These are phyloP conservation scores for Lycia hirtaria DNA, from an alignment of 2,888 invertebrate genomes.

Conservation along the genomic window DNA sequence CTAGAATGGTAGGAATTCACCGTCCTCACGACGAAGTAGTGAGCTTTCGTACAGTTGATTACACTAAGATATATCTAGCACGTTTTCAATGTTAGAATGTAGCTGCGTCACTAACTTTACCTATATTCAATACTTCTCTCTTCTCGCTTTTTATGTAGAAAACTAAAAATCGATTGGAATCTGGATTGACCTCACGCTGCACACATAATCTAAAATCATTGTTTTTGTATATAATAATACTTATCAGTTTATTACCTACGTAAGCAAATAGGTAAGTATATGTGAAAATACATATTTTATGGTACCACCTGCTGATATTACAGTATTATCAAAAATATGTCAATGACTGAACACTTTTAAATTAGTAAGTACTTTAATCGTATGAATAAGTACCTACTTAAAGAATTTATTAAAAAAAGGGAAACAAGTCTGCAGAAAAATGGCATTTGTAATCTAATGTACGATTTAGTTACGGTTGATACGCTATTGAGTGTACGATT, in stretches of 20 bases:
- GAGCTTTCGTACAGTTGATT: constrained; percentile 9
- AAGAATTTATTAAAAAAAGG: too few species aligned
- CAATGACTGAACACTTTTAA: not conserved
- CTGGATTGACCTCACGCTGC: not conserved
- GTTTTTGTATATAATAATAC: not conserved
- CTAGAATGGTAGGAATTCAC: constrained; percentile 5
- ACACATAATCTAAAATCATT: not conserved
- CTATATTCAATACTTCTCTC: not conserved
- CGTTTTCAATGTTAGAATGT: constrained; percentile 21
- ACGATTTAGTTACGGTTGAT: too few species aligned
- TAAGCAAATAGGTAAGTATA: not conserved
- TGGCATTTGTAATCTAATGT: too few species aligned
- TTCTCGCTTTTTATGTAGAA: constrained; percentile 15
- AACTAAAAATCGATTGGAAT: not conserved
- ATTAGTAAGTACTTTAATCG: not conserved
- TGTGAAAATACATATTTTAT: not conserved
- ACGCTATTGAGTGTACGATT: too few species aligned
- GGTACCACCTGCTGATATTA: not conserved
- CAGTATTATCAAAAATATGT: not conserved
- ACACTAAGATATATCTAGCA: constrained; percentile 12
- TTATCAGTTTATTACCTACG: not conserved
- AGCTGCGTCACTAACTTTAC: constrained; percentile 18
- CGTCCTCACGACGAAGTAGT: constrained; percentile 20
- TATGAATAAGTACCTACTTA: not conserved
- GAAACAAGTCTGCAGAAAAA: too few species aligned